Conservation (phyloP, 2,888 invertebrate genomes). For the Acrocyrtus sp. region DNA sequence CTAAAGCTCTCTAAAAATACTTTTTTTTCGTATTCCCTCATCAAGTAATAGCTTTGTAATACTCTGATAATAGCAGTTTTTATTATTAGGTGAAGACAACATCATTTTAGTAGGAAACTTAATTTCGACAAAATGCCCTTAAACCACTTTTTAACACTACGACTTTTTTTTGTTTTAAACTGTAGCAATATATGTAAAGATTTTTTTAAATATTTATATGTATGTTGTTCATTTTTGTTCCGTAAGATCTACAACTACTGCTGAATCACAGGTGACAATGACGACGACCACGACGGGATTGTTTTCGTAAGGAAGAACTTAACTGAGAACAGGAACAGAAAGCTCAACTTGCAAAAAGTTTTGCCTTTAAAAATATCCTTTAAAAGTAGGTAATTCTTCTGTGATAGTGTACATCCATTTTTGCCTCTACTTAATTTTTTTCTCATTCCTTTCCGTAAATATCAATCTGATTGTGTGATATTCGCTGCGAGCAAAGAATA, state of each 20-base stretch:
- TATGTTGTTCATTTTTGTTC: slow-evolving; percentile 26
- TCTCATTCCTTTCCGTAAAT: neutral
- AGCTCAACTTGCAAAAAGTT: slow-evolving; percentile 26
- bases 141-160: neutral
- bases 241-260: slow-evolving; percentile 34
- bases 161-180: neutral
- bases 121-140: neutral
- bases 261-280: slow-evolving; percentile 59
- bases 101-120: neutral
- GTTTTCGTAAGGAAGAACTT: slow-evolving; percentile 37
- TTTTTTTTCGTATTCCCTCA: too few relatives aligned
- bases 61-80: neutral
- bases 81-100: neutral
- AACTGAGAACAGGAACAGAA: slow-evolving; percentile 13
- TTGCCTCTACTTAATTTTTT: slow-evolving; percentile 10
- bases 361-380: slow-evolving; percentile 7
- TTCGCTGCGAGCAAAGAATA: too few relatives aligned
- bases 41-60: too few relatives aligned
- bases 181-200: too few relatives aligned
- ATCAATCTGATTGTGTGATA: too few relatives aligned
- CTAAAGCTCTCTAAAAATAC: too few relatives aligned
- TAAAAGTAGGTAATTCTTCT: slow-evolving; percentile 20
- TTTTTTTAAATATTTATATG: neutral
- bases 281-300: slow-evolving; percentile 56
- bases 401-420: slow-evolving; percentile 1